Base-by-base conservation (phyloP, 2,888 invertebrate genomes). In the Atherix ibis region DNA sequence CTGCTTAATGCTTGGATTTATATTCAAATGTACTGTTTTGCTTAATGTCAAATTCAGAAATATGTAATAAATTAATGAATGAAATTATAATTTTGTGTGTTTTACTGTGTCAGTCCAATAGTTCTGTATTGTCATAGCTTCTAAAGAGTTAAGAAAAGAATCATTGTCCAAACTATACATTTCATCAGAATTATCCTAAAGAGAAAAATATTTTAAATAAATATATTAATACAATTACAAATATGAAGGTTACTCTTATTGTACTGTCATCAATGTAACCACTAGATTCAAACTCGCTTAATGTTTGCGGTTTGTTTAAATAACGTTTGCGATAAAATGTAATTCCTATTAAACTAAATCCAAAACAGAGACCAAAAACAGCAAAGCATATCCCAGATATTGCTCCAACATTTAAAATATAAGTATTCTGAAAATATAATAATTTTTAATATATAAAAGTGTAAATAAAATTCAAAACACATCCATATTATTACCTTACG, bases 141-240 rank as follows among this genome's bases (percentile, higher is more conserved):
- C 89, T 48, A 89, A 63, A 40, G 88, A 88, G 64, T 89, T 89
- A 40, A 89, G 70, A 66, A 89, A 89, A 41, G 88, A 88, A 58
- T 89, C 89, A 58, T 89, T 89, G 65, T 89, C 89, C 63, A 89
- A 64, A 52, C 88, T 89, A 63, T 87, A 87, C 84, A 89, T 85
- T 64, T 89, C 88, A 63, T 88, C 88, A 5, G 84, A 84, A 55
- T 84, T 85, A 58, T 88, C 88, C 88, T 88, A 43, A 27, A 41
- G 37, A 29, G 13, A 40, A 43, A 41, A 45, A 27, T 36, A 41
- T 45, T 48, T 46, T 34, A 44, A 41, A 45, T 13, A 5, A 25
- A 13, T n/a, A n/a, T n/a, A n/a, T n/a, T n/a, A n/a, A n/a, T n/a
- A n/a, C n/a, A n/a, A n/a, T n/a, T n/a, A n/a, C n/a, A n/a, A n/a